Conservation (phyloP, 2,797 vertebrate genomes). For the Spinibarbus caldwelli region DNA sequence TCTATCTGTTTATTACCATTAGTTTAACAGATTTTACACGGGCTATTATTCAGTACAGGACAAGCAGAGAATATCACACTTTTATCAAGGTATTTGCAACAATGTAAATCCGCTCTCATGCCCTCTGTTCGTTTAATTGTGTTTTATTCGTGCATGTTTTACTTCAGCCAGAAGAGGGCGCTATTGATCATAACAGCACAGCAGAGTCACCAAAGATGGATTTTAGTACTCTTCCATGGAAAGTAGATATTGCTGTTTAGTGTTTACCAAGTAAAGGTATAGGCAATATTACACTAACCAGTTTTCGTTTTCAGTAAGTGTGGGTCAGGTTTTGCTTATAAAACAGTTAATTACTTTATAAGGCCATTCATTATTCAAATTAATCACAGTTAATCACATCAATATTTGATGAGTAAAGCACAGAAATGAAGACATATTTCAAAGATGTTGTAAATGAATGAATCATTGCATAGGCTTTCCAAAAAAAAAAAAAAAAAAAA, state of each 20-base stretch:
- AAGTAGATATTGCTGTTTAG: neutral
- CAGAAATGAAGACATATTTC: neutral
- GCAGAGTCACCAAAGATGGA: neutral
- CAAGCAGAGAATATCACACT: neutral
- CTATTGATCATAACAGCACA: neutral
- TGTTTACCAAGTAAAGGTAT: neutral
- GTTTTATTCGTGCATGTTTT: neutral
- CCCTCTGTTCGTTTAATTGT: neutral
- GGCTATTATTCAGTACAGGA: neutral
- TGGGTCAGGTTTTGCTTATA: neutral
- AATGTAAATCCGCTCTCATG: neutral
- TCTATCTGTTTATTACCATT: neutral
- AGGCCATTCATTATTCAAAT: neutral
- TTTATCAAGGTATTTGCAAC: neutral
- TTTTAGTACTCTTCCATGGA: neutral
- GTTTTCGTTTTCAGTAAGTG: neutral
- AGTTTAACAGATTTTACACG: neutral
- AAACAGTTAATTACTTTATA: neutral
- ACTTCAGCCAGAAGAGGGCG: neutral
- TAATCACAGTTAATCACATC: neutral
- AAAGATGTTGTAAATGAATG: neutral
- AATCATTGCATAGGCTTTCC: neutral
- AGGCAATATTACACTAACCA: neutral
- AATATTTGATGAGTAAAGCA: neutral
- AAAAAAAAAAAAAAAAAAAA: neutral